Evolutionary conservation across 1,140 invertebrate genomes (phyloP).

Genomic region (Sitobion miscanthi): DNA sequence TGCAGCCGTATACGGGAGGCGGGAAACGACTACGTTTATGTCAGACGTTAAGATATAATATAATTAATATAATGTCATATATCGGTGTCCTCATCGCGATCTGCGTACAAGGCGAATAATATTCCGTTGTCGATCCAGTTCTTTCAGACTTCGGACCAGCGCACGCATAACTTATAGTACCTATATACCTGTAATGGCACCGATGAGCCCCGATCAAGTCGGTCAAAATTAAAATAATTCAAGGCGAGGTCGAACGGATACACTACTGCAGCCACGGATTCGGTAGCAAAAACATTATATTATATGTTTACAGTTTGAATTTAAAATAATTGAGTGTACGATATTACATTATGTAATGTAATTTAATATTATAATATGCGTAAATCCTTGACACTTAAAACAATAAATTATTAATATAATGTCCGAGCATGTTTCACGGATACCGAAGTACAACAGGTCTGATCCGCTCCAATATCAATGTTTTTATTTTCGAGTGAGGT

Average conservation of each 20-base stretch:
- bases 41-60: background rate
- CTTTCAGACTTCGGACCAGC: background rate
- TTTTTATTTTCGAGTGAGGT: background rate
- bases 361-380: background rate
- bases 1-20: no score
- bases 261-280: background rate
- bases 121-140: background rate
- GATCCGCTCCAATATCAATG: background rate
- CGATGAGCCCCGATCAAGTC: background rate
- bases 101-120: background rate
- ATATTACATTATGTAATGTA: background rate
- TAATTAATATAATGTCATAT: no score
- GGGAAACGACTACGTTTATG: background rate
- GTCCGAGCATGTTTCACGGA: background rate
- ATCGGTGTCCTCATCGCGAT: background rate
- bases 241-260: constrained; percentile 26
- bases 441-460: background rate
- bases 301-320: constrained; percentile 12
- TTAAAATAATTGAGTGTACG: background rate
- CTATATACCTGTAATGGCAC: background rate
- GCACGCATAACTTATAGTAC: no score
- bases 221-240: constrained; percentile 20
- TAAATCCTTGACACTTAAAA: background rate
- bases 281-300: background rate
- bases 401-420: background rate